A percentile compares a stretch with the other conserved stretches of the same genome.
Conservation (phyloP, 2,797 vertebrate genomes). For the Buphagus erythrorhynchus region DNA sequence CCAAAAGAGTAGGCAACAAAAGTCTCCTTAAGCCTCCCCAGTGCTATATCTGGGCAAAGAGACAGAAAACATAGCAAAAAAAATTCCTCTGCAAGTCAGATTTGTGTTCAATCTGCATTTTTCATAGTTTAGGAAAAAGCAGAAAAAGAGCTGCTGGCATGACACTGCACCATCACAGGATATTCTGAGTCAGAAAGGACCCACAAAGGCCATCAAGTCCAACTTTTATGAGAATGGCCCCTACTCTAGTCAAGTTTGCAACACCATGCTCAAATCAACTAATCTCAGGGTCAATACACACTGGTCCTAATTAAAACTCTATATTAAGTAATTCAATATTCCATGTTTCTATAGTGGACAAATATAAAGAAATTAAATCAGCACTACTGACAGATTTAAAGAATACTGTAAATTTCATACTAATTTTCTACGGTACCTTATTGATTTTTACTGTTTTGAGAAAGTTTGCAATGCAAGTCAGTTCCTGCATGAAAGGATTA, state of each 20-base stretch:
- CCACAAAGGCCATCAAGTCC: neutral
- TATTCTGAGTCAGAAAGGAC: neutral
- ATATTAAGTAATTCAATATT: neutral
- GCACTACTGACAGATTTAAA: neutral
- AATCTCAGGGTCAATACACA: neutral
- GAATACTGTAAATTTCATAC: neutral
- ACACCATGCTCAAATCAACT: neutral
- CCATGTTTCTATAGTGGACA: neutral
- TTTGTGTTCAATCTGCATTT: slow-evolving; percentile 13
- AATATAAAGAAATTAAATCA: neutral
- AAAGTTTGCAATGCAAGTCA: neutral
- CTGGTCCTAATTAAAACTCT: neutral
- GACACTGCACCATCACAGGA: neutral
- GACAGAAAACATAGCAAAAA: neutral
- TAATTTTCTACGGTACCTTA: neutral
- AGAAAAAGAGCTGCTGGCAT: neutral
- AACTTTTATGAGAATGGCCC: neutral
- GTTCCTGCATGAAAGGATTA: neutral
- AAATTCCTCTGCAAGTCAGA: neutral
- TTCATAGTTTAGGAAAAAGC: neutral
- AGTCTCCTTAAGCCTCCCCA: neutral
- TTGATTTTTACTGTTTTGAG: neutral
- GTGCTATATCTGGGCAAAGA: neutral
- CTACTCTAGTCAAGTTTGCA: neutral
- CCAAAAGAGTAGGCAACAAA: neutral